Evolutionary conservation across 1,140 invertebrate species (phyloP).

Genomic region (Homarus americanus): DNA sequence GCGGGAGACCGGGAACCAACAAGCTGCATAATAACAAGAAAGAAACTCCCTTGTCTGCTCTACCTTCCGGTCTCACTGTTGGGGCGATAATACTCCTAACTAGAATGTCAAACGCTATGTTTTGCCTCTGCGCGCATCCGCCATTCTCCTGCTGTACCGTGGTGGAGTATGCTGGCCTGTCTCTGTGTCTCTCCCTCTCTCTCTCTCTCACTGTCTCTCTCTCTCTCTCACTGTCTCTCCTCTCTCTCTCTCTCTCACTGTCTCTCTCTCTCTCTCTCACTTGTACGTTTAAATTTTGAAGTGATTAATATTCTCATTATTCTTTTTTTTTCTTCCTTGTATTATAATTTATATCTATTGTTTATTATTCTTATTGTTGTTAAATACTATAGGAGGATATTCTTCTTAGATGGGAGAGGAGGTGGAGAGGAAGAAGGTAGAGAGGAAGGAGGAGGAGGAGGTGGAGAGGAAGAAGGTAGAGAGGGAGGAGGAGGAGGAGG

Average conservation of each 20-base stretch:
- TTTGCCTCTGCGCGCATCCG: neutral
- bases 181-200: neutral
- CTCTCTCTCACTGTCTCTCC: conserved; percentile 20
- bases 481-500: too few relatives aligned
- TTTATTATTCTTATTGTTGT: too few relatives aligned
- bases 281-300: neutral
- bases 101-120: neutral
- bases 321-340: too few relatives aligned
- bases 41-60: neutral
- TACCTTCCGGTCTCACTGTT: neutral
- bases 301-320: too few relatives aligned
- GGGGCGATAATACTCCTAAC: neutral
- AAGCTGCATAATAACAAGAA: neutral
- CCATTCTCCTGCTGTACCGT: neutral
- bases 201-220: conserved; percentile 29
- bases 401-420: too few relatives aligned
- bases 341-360: too few relatives aligned
- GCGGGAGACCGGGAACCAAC: neutral
- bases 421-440: too few relatives aligned
- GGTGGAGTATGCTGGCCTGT: neutral
- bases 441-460: too few relatives aligned
- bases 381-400: too few relatives aligned
- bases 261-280: neutral
- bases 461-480: too few relatives aligned
- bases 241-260: neutral